Evolutionary conservation across 1,140 invertebrate species (phyloP), one percentile per base, ranked within the genome.

Genomic region (Zaprionus inermis): DNA sequence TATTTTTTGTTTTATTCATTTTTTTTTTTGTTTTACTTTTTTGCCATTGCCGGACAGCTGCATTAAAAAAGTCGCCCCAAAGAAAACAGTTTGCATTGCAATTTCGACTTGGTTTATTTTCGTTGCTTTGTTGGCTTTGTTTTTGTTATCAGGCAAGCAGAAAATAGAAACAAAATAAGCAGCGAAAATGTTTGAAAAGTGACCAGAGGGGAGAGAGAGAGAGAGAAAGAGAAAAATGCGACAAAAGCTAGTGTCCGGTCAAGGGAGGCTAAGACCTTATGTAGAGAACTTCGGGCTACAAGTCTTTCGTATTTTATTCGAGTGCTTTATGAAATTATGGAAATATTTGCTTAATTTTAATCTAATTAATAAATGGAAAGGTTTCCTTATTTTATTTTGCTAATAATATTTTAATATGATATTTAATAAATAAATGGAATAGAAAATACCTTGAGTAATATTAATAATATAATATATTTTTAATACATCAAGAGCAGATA

Each of bases 41-140:
- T 61, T 61, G 68, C 66, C 64, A 76, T 76, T 69, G 78, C 41
- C 56, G 67, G 74, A 78, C 81, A 76, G 78, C 78, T 85, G 81
- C 81, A 84, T 84, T 84, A 76, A 89, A 88, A 79, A 88, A 88
- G 77, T 89, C 83, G 70, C 80, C 73, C 66, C 46, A 84, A 85
- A 84, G 84, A 89, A 88, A 88, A 89, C 77, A 80, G 84, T 88
- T 89, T 84, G 80, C 84, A 90, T 88, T 88, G 84, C 80, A 89
- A 80, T 88, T 89, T 84, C 63, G 61, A 46, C 52, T 63, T 73
- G 59, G 20, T 86, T 89, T 80, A 78, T 80, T 84, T 83, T 78
- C 49, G 66, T 41, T 68, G 57, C 65, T 72, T 65, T 59, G 75
- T 75, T 76, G 16, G 60, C 73, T 83, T 76, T 83, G 76, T 85